Base-by-base conservation (phyloP, 2,888 invertebrate genomes). In the Caenorhabditis macrosperma region DNA sequence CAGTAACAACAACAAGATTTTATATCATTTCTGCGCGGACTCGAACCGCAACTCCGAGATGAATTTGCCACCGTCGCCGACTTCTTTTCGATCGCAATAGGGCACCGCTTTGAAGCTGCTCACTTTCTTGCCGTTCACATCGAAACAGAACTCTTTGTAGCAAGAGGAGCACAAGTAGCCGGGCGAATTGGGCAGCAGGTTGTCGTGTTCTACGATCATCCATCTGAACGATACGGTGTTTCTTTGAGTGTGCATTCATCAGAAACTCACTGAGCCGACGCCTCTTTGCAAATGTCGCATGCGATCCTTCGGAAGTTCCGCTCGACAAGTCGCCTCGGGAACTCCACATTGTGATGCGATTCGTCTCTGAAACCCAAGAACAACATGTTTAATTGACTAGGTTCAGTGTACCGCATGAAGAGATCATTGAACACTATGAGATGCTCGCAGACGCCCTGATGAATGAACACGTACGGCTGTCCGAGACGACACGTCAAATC, bases 371-470 rank as follows among this genome's bases (percentile, higher is more conserved):
- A 71, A 54, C 3, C 17, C 3, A n/a, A n/a, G n/a, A n/a, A n/a
- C n/a, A n/a, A n/a, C n/a, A n/a, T n/a, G n/a, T n/a, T n/a, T n/a
- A n/a, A n/a, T n/a, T n/a, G n/a, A n/a, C n/a, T n/a, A n/a, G n/a
- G n/a, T n/a, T n/a, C n/a, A n/a, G n/a, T n/a, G n/a, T 26, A 83
- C 84, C 82, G 66, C 15, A 83, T 35, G 1, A 93, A 94, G 0
- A 94, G 92, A 90, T 95, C 95, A 0, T 94, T 94, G 91, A 97
- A 94, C 0, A 94, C 93, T 88, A 97, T 93, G 1, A 96, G 91
- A 91, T 97, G 97, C 91, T 97, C 96, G 91, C 97, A 97, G 89
- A 94, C 93, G 9, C 95, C 96, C 91, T 95, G 95, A 92, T 97
- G 97, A 78, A 94, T 93, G 92, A 95, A 97, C 0, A 97, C 93